Percentiles rank a stretch among this genome's conserved stretches.
phyloP scores from a whole-genome alignment of 2,888 invertebrate genomes.

The Parnassius apollo region DNA sequence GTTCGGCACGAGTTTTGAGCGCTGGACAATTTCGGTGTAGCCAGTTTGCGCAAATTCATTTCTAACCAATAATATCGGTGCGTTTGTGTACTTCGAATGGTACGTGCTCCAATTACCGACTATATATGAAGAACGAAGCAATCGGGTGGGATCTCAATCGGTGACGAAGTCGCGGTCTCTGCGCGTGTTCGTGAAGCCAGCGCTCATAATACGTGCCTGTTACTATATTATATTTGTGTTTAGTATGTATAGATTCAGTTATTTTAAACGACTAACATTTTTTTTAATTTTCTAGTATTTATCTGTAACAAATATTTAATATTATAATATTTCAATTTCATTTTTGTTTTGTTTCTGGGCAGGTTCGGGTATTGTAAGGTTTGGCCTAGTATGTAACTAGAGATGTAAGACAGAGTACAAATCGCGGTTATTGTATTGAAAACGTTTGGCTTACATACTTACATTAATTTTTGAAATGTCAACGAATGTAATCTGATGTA shows the following conservation, averaged over 20 bases:
- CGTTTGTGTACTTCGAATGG: too few relatives aligned
- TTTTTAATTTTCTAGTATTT: conserved; percentile 57
- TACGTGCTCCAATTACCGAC: too few relatives aligned
- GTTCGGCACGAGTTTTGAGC: too few relatives aligned
- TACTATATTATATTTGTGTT: conserved; percentile 48
- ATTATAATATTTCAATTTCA: conserved; percentile 58
- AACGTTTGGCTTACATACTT: conserved; percentile 78
- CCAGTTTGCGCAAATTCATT: too few relatives aligned
- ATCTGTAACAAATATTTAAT: conserved; percentile 58
- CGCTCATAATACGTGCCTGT: too few relatives aligned
- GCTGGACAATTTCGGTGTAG: too few relatives aligned
- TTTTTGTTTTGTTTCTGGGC: conserved; percentile 57
- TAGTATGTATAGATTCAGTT: conserved; percentile 73
- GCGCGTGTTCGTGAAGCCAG: too few relatives aligned
- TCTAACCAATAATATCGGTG: too few relatives aligned
- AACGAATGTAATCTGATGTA: conserved; percentile 82
- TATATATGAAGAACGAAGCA: too few relatives aligned
- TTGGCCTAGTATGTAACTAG: conserved; percentile 81
- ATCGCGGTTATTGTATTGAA: conserved; percentile 74
- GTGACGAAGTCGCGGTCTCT: too few relatives aligned
- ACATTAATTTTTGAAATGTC: conserved; percentile 77
- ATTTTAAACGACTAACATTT: conserved; percentile 65
- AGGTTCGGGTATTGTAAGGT: conserved; percentile 81
- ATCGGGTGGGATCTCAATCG: too few relatives aligned
- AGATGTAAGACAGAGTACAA: conserved; percentile 80